Evolutionary conservation across 2,113 vertebrate genomes (phyloP), one percentile per base, ranked within the genome.

Genomic region (Neoarius graeffei): DNA sequence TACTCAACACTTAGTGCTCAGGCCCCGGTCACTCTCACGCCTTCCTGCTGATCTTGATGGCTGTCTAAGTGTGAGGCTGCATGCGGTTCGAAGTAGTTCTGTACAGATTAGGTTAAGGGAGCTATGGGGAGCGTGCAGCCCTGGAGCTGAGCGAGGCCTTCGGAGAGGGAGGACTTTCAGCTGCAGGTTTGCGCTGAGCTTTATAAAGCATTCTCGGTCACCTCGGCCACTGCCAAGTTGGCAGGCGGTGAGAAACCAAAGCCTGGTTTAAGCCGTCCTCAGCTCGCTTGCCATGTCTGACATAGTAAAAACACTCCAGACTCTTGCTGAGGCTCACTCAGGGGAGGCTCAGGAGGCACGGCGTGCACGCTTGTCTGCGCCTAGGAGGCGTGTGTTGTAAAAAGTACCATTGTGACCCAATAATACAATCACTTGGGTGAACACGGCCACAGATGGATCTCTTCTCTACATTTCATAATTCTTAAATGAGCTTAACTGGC

Each of bases 281-380:
- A 27, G 80, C 84, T 84, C 76, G 52, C 23, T 76, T 66, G 79
- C 87, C 59, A 62, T 91, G 85, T 92, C 89, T 90, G 85, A 89
- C 91, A 80, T 86, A 85, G 91, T 89, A 89, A 89, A 92, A 91
- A 87, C 85, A 88, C 77, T 86, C 54, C 85, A 81, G 82, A 77
- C 67, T 87, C 80, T 59, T 57, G 60, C 81, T 25, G 81, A 86
- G 90, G 73, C 88, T 86, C 84, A 81, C 85, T 60, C n/a, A 3
- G 27, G 81, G 86, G 73, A 67, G 67, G 54, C 67, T 74, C 62
- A 42, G 17, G 48, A 57, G 30, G 62, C 48, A 66, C 2, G 0
- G 6, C 50, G 19, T 86, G n/a, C 60, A 19, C 10, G 25, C n/a
- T 5, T 23, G 13, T 50, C 23, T 60, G 30, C 0, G 25, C 25